phyloP scores from a whole-genome alignment of 2,113 vertebrate species.

The Emberiza fucata region DNA sequence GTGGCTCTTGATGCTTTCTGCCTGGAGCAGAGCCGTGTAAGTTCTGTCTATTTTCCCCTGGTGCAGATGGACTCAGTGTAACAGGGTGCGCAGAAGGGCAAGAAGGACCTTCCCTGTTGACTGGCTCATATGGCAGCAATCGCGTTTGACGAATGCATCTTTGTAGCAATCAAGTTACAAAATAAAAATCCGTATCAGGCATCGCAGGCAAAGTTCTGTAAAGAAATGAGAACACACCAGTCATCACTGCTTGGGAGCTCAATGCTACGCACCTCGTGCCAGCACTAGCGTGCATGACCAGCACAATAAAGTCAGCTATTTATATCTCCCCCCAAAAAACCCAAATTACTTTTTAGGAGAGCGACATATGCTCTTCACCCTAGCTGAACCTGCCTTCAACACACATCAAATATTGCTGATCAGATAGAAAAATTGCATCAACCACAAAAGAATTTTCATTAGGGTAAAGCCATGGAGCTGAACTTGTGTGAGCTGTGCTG shows the following conservation, averaged over 20 bases:
- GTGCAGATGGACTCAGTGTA: not conserved
- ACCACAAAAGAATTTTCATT: not conserved
- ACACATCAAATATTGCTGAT: not conserved
- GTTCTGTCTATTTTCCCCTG: not conserved
- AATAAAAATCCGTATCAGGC: not conserved
- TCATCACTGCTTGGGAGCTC: not conserved
- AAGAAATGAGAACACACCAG: not conserved
- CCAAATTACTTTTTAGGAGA: not conserved
- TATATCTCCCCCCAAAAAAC: not conserved
- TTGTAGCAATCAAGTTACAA: not conserved
- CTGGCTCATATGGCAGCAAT: not conserved
- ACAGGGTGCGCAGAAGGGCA: not conserved
- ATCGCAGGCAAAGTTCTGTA: not conserved
- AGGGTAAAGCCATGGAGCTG: not conserved
- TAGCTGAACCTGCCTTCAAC: slow-evolving; percentile 22
- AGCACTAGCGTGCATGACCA: not conserved
- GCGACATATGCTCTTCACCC: not conserved
- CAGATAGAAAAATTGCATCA: not conserved
- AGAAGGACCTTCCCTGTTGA: not conserved
- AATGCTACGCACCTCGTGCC: not conserved
- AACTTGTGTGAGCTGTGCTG: not conserved
- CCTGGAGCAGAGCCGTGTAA: not conserved
- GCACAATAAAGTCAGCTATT: slow-evolving; percentile 25
- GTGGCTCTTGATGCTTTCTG: not conserved
- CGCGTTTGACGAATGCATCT: not conserved